Conservation (phyloP, 2,888 invertebrate genomes). For the Drosophila buzzatii region DNA sequence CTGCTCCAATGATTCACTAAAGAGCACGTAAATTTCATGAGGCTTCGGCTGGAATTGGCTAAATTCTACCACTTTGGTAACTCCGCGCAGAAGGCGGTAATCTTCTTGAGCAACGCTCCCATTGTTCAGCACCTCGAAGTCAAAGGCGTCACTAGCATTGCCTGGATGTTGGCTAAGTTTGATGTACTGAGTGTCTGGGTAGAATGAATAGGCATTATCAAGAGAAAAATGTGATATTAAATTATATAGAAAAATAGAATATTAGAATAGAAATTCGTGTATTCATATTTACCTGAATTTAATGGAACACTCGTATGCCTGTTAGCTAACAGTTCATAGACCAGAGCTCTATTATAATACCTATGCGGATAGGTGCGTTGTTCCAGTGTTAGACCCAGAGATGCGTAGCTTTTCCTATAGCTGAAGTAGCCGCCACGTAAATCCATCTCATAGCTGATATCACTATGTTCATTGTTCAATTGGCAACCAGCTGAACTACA, state of each 20-base stretch:
- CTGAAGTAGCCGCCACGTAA: conserved; percentile 65
- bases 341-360: conserved; percentile 84
- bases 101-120: conserved; percentile 45
- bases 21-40: conserved; percentile 70
- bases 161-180: conserved; percentile 64
- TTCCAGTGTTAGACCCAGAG: conserved; percentile 53
- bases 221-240: not conserved
- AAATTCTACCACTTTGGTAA: conserved; percentile 77
- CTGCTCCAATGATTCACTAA: conserved; percentile 73
- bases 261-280: not conserved
- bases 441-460: conserved; percentile 56
- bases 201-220: not conserved
- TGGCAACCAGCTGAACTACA: conserved; percentile 59
- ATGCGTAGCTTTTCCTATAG: conserved; percentile 26
- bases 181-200: conserved; percentile 59
- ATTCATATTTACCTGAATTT: conserved; percentile 38
- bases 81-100: conserved; percentile 63
- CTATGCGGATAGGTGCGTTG: conserved; percentile 84
- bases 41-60: conserved; percentile 69
- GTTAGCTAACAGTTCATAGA: conserved; percentile 81
- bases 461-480: conserved; percentile 37
- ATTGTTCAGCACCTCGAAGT: conserved; percentile 51
- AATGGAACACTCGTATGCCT: conserved; percentile 15
- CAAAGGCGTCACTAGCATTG: conserved; percentile 59
- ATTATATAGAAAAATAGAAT: too few relatives aligned